These are phyloP conservation scores for Nymphicus hollandicus DNA, from an alignment of 2,113 vertebrate genomes.

Conservation along the genomic window DNA sequence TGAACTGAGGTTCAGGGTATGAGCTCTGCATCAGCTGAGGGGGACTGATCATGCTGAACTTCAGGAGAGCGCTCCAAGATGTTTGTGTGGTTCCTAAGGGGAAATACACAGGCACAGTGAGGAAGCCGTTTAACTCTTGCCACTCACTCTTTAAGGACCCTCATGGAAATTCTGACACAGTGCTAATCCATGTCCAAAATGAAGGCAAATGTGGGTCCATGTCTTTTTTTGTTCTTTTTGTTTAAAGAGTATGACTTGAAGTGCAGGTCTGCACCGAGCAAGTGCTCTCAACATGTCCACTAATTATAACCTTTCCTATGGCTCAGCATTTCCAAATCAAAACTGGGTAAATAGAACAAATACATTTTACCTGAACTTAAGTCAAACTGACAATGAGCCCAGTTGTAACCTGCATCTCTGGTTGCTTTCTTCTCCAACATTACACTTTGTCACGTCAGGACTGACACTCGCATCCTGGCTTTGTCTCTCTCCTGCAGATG, in stretches of 20 bases:
- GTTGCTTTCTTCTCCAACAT: neutral
- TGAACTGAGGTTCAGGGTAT: neutral
- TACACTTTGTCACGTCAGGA: neutral
- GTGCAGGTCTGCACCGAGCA: neutral
- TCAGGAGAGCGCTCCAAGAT: neutral
- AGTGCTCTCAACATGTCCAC: neutral
- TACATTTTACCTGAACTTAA: neutral
- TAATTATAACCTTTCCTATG: neutral
- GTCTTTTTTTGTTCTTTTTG: too few species aligned
- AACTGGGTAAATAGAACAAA: neutral
- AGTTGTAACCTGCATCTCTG: neutral
- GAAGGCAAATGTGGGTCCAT: neutral
- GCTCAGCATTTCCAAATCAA: neutral
- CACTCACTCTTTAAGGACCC: rapidly evolving
- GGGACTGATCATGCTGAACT: rapidly evolving
- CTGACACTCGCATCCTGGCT: neutral
- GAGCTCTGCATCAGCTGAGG: rapidly evolving
- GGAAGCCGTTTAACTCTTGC: rapidly evolving
- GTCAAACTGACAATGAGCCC: neutral
- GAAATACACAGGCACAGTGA: rapidly evolving
- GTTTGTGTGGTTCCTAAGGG: neutral
- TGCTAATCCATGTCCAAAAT: neutral
- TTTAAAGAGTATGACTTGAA: neutral
- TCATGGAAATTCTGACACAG: neutral
- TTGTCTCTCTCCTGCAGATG: neutral